Base-by-base conservation (phyloP, 2,888 invertebrate species). In the Drosophila flavopinicola region DNA sequence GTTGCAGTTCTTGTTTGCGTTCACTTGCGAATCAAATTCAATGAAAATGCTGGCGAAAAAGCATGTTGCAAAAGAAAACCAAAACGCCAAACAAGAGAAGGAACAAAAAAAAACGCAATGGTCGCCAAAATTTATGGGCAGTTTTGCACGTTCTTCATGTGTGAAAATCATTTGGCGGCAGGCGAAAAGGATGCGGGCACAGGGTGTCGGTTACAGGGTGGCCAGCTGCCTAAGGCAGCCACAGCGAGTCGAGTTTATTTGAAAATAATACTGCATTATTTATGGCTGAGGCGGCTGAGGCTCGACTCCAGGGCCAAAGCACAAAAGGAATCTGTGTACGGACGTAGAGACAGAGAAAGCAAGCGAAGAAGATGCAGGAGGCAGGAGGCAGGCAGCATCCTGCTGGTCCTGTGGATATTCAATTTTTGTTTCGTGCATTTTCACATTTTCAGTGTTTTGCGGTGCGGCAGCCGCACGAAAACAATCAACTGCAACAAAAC, bases 261-360 rank as follows among this genome's bases (percentile, higher is more conserved):
- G 83, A 83, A 88, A 87, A 87, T 83, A 85, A 85, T 80, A 84
- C 83, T 68, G 69, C 76, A 75, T 84, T 84, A 86, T 86, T 88
- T 86, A 86, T 88, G 80, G 75, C 67, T 49, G 65, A 65, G 60
- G 73, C 75, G 64, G 57, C 59, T n/a, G 60, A 44, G 65, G 54
- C 63, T 60, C 75, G 53, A 61, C 65, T 56, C 52, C 24, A 30
- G 41, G 20, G 33, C 45, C 56, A 44, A 59, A 7, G 11, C 11
- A 44, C 68, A 71, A 75, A 69, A 65, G 52, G 63, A 61, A 69
- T 58, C 58, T 61, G 33, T 49, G 33, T 54, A 24, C 32, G 13
- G 30, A 48, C 32, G 29, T 44, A 1, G 15, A 6, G 20, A 42
- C 11, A 53, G 30, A 20, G 17, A 30, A 9, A 20, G 11, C 17